A percentile compares a stretch with the other conserved stretches of the same genome.
Conservation (phyloP, 2,888 invertebrate species). For the Odontocolon sp. region DNA sequence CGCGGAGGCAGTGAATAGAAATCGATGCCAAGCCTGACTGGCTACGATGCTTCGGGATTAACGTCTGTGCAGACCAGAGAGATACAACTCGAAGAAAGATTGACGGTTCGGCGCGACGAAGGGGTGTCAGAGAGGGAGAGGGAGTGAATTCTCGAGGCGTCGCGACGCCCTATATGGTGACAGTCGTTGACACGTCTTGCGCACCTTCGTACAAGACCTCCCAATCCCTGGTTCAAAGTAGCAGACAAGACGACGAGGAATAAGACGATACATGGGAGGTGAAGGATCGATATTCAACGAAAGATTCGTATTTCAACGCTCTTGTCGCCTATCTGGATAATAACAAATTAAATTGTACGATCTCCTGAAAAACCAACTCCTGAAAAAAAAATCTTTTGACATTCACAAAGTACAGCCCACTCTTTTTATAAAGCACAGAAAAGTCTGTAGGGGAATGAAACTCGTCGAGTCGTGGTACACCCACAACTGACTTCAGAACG, state of each 20-base stretch:
- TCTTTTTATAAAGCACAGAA: too few relatives aligned
- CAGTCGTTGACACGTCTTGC: conserved; percentile 46
- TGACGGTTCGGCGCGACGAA: not conserved
- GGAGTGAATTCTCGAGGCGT: not conserved
- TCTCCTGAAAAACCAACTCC: too few relatives aligned
- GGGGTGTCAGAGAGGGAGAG: not conserved
- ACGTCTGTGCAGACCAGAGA: conserved; percentile 7
- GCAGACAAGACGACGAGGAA: not conserved
- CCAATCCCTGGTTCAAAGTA: too few relatives aligned
- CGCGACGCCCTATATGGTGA: conserved; percentile 50
- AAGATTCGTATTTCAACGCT: not conserved
- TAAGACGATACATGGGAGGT: not conserved
- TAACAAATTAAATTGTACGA: too few relatives aligned
- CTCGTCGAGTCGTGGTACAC: too few relatives aligned
- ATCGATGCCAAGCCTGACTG: conserved; percentile 29
- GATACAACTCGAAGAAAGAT: not conserved
- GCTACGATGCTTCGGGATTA: conserved; percentile 33
- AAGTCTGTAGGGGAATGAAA: too few relatives aligned
- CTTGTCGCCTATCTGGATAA: too few relatives aligned
- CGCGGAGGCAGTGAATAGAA: conserved; percentile 10
- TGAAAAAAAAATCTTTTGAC: too few relatives aligned
- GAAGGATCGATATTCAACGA: conserved; percentile 4
- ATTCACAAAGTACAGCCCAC: too few relatives aligned
- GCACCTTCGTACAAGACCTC: not conserved
- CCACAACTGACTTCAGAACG: too few relatives aligned